Base-by-base conservation (phyloP, 2,113 vertebrate genomes). In the Carassius auratus region DNA sequence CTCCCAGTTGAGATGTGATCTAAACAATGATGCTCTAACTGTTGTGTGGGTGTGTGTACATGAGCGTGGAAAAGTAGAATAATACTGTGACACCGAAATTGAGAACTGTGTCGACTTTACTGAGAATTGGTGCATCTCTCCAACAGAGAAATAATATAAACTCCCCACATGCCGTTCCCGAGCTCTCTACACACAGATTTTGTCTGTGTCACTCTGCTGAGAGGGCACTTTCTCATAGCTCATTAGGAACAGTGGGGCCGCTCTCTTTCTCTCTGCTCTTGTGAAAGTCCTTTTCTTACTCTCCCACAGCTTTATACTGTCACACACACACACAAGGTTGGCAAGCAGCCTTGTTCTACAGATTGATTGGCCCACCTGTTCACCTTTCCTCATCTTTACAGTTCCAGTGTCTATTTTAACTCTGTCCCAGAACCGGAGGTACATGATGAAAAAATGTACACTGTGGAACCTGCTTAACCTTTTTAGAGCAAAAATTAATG, bases 1-100 rank as follows among this genome's bases (percentile, higher is more conserved):
- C 97, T 95, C 91, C 84, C 90, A 91, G 75, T 30, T 76, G 92
- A 91, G 88, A 96, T 95, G 95, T 92, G 93, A 95, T 96, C 91
- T 89, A 83, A 90, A 88, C 76, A 42, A 30, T 76, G 76, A 92
- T 89, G 90, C 90, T 90, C 86, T 91, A 91, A 75, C 42, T 38
- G 19, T 33, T 85, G 61, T 69, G 62, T 78, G 76, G 75, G 74
- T 52, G 83, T 50, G 73, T 84, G 73, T 85, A 64, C 75, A 75
- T 76, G 83, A 73, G 66, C 23, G 50, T 83, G 19, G 66, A 73
- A 73, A 55, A 73, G 30, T 57, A 26, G 26, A 81, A 85, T 81
- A 88, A 66, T 81, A 45, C 64, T 83, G 26, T 48, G 61, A 55
- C 81, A 48, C 42, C 52, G 61, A 77, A 86, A 85, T 50, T 83